These are phyloP conservation scores for Protonemura montana DNA, from an alignment of 2,888 invertebrate species.

Conservation along the genomic window DNA sequence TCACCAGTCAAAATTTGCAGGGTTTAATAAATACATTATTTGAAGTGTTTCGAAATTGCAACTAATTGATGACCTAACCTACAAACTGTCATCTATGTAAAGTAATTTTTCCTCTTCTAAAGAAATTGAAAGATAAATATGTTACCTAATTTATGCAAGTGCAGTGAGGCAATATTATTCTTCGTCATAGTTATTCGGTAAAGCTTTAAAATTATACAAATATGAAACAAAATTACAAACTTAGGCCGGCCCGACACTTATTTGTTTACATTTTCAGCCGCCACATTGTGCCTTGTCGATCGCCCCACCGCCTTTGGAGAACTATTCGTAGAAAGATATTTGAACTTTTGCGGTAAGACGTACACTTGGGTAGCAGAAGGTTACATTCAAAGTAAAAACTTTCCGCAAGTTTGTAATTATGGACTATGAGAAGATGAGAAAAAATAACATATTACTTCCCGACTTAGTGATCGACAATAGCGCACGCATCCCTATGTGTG, in stretches of 20 bases:
- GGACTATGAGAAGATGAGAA: slow-evolving; percentile 7
- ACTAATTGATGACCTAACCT: not conserved
- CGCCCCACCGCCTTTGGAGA: not conserved
- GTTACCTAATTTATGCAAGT: slow-evolving; percentile 40
- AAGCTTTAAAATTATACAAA: not conserved
- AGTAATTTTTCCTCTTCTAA: not conserved
- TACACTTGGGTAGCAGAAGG: not conserved
- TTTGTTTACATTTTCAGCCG: not conserved
- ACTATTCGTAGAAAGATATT: too few species aligned
- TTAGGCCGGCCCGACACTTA: not conserved
- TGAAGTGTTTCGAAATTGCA: too few species aligned
- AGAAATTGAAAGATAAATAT: not conserved
- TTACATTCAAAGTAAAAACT: not conserved
- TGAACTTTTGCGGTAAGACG: too few species aligned
- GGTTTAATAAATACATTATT: too few species aligned
- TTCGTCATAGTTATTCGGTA: not conserved
- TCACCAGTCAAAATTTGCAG: too few species aligned
- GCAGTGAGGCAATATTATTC: slow-evolving; percentile 10
- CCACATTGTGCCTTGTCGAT: not conserved
- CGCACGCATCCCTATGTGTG: too few species aligned
- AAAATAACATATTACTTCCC: slow-evolving; percentile 25
- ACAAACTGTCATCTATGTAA: not conserved
- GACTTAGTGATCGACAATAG: slow-evolving; percentile 18
- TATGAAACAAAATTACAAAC: not conserved
- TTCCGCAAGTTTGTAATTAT: not conserved